Base-by-base conservation (phyloP, 2,888 invertebrate species). In the Rhagophthalmus giganteus region DNA sequence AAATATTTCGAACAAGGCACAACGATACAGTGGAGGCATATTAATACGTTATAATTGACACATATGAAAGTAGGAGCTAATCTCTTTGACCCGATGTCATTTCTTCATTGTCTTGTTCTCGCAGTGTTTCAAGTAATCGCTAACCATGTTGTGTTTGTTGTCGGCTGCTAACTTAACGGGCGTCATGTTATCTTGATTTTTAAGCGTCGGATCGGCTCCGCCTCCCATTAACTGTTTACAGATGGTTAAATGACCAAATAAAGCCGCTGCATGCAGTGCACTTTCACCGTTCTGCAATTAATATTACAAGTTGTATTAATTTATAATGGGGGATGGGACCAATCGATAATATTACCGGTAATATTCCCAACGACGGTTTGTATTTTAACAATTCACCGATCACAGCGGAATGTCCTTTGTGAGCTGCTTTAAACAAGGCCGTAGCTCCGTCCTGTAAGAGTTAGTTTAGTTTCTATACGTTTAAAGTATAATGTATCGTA, bases 351-450 rank as follows among this genome's bases (percentile, higher is more conserved):
- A 8, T 80, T 76, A 93, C 93, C 62, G 91, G 88, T 65, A 94
- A 76, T 48, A 94, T 66, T 26, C 87, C 90, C 16, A 94, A 79
- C 66, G 87, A 87, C 6, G 95, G 94, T 44, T 86, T 85, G 69
- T 87, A 86, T 65, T 86, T 87, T 47, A 96, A 81, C 58, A 95
- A 76, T 70, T 92, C 91, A 0, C 84, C 83, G 1, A 94, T 88
- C 1, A 95, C 94, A 6, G 88, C 88, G 1, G 87, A 81, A 74
- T 94, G 93, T 0, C 95, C 95, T 77, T 96, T 96, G 75, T 96
- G 95, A 24, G 93, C 87, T 24, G 95, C 94, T 75, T 96, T 96
- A 76, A 95, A 95, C 54, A 96, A 77, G 1, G 95, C 90, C 1
- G 94, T 95, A 25, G 94, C 94, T 30, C 95, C 95, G 76, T 95